Base-by-base conservation (phyloP, 1,140 invertebrate species). In the Leptinotarsa defecta region DNA sequence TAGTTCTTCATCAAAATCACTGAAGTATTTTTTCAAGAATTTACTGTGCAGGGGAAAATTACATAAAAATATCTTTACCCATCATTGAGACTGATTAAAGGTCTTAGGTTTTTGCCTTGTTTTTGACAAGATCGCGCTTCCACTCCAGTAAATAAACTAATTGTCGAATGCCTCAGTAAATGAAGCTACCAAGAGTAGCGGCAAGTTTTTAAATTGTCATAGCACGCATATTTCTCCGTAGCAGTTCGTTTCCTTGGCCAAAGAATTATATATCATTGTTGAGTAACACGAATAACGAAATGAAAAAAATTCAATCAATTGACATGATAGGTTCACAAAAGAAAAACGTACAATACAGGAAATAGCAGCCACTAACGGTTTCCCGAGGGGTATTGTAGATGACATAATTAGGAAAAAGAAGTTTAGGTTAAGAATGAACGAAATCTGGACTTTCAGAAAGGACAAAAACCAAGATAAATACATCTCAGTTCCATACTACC, bases 101-200 rank as follows among this genome's bases (percentile, higher is more conserved):
- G 71, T 49, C 71, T 63, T 73, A 49, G 62, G 71, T 73, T 73
- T 73, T 73, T 73, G 71, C 57, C n/a, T 13, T 19, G 24, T 73
- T 64, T 73, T 73, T 34, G 62, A 73, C 62, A 73, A 43, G 71
- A 65, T 65, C 19, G 71, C 71, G 27, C 52, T 73, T 48, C 57
- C 15, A 73, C 6, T 65, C 43, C 71, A 73, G 71, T 73, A 73
- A 73, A 73, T 73, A 73, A 73, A 64, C 62, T 73, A 73, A 73
- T 73, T 73, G 71, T 65, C 63, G 71, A 49, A 73, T 73, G 62
- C 71, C 71, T 62, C 63, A 15, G 71, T 64, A 64, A 73, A 73
- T 73, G 48, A 73, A 73, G 71, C 52, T 49, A 73, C 71, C 63
- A 73, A 24, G 57, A 72, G 61, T 27, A 34, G 71, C 71, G 43